Conservation (phyloP, 2,888 invertebrate species). For the Catocala nupta region DNA sequence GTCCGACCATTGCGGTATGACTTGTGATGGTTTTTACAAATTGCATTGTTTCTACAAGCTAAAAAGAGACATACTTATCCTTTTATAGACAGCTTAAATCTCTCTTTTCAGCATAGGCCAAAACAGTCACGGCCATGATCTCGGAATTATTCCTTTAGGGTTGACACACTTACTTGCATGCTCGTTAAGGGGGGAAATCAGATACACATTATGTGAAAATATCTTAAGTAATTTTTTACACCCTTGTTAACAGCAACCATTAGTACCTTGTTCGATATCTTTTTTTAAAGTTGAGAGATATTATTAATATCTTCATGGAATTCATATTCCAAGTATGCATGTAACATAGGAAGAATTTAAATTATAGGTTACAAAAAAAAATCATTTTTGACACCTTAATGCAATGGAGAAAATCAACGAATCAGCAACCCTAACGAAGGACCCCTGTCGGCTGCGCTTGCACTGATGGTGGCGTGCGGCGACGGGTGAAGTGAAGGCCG, state of each 20-base stretch:
- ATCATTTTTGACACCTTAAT: background rate
- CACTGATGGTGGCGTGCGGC: slow-evolving; percentile 53
- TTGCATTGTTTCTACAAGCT: slow-evolving; percentile 27
- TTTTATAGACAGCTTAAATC: slow-evolving; percentile 21
- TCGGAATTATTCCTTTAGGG: slow-evolving; percentile 27
- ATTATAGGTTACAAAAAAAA: background rate
- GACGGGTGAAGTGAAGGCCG: slow-evolving; percentile 78
- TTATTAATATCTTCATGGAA: too few relatives aligned
- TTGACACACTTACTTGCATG: slow-evolving; percentile 14
- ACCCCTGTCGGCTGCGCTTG: slow-evolving; percentile 26
- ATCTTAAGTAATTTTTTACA: too few relatives aligned
- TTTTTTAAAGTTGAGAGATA: too few relatives aligned
- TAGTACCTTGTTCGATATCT: too few relatives aligned
- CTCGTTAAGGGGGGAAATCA: too few relatives aligned
- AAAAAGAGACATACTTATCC: slow-evolving; percentile 38
- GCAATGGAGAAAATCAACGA: background rate
- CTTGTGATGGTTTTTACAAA: slow-evolving; percentile 24
- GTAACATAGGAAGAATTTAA: too few relatives aligned
- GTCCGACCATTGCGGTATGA: slow-evolving; percentile 19
- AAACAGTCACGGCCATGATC: slow-evolving; percentile 30
- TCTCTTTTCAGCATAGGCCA: slow-evolving; percentile 36
- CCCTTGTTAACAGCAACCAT: too few relatives aligned
- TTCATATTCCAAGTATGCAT: too few relatives aligned
- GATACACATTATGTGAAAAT: too few relatives aligned
- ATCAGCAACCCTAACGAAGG: slow-evolving; percentile 55